Percentiles rank a stretch among this genome's conserved stretches.
Conservation (phyloP, 2,113 vertebrate species). For the Castor canadensis region DNA sequence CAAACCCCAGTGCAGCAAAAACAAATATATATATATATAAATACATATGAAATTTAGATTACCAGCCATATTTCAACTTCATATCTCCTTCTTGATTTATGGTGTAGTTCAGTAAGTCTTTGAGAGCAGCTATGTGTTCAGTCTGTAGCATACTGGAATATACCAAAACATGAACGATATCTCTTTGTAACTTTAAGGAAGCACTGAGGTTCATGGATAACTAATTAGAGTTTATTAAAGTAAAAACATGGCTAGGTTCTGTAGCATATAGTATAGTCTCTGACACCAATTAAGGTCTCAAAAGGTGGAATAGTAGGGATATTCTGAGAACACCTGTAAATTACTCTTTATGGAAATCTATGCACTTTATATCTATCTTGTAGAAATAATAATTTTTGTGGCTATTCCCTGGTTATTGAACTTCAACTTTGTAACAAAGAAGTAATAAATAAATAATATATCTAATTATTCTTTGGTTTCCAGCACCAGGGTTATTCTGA, state of each 20-base stretch:
- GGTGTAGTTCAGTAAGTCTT: neutral
- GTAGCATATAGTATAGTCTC: neutral
- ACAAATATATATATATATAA: no score
- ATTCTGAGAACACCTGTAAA: neutral
- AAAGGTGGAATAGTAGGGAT: neutral
- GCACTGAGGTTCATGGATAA: neutral
- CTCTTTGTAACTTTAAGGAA: neutral
- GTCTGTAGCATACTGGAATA: neutral
- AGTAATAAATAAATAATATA: neutral
- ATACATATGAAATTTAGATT: no score
- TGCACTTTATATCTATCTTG: neutral
- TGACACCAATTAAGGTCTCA: neutral
- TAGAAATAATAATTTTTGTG: neutral
- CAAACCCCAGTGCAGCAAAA: no score
- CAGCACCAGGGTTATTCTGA: neutral
- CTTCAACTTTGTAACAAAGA: neutral
- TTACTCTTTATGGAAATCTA: neutral
- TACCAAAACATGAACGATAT: neutral
- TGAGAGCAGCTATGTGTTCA: neutral
- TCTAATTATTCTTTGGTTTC: neutral
- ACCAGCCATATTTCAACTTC: neutral
- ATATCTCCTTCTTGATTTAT: neutral
- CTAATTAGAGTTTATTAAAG: neutral
- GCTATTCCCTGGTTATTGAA: neutral
- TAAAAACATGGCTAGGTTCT: neutral